Base-by-base conservation (phyloP, 2,797 vertebrate genomes). In the Silurus lanzhouensis region DNA sequence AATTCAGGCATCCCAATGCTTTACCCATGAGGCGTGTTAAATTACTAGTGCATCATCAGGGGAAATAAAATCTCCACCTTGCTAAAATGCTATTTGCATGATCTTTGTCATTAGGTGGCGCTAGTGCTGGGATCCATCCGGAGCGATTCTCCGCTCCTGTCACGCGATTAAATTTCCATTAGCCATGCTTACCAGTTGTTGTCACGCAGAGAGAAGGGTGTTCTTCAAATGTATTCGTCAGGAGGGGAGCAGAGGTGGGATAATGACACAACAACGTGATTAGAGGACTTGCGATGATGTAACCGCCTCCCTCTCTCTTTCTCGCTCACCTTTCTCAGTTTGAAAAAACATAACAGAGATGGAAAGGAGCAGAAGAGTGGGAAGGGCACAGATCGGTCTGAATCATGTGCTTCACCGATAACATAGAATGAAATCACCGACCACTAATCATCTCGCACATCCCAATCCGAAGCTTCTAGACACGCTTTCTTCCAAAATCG, bases 161-260 rank as follows among this genome's bases (percentile, higher is more conserved):
- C 92, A 90, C 93, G 75, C 94, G 94, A 94, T 95, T 95, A 94
- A 92, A 94, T 94, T 95, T 94, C 93, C 93, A 95, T 96, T 95
- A 95, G 92, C 92, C 91, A 92, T 92, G 93, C 93, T 92, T 92
- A 90, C 91, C 87, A 89, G 88, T 90, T 92, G 87, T 85, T 85
- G 89, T 90, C 91, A 90, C 85, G 89, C 86, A 89, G 91, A 86
- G 87, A 89, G 89, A 92, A 92, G 93, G 92, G 93, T 90, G 91
- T 92, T 92, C 88, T 92, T 89, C 91, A 89, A 91, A 93, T 91
- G 89, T 90, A 92, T 92, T 92, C 93, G 91, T 91, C 87, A 85
- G 81, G 86, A 88, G 90, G 88, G 91, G 91, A 91, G 91, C 89
- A 80, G 88, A 90, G 91, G 89, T 90, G 87, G 88, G 90, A 88